These are phyloP conservation scores for Epizoanthus rinbou DNA, from an alignment of 92 coral and sea anemone species.

Conservation along the genomic window DNA sequence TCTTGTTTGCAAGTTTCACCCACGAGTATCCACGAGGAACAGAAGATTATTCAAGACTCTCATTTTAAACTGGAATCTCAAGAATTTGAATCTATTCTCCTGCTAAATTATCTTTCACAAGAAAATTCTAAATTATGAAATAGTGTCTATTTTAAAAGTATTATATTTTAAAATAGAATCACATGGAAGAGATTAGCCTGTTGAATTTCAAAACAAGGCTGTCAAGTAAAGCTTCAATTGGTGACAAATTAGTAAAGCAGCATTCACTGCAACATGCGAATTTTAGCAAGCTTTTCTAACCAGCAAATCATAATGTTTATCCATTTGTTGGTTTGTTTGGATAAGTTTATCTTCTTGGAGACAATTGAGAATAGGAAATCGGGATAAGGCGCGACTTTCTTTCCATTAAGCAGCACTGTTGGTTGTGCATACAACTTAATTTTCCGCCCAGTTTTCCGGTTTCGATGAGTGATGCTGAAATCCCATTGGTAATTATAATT, in stretches of 20 bases:
- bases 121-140: constrained; percentile 5
- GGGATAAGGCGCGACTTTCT: not conserved
- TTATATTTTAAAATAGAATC: not conserved
- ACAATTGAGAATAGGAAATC: not conserved
- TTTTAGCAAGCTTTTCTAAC: not conserved
- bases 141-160: not conserved
- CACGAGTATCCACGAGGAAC: no score
- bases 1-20: not conserved
- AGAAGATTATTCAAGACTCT: not conserved
- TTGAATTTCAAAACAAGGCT: constrained; percentile 7
- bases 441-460: constrained; percentile 37
- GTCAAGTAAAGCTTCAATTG: not conserved
- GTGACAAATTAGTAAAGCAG: constrained; percentile 4
- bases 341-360: not conserved
- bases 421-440: not conserved
- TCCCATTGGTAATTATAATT: constrained; percentile 25
- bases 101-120: not conserved
- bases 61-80: not conserved
- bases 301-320: not conserved
- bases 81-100: constrained; percentile 4
- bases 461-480: constrained; percentile 38
- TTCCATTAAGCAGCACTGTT: not conserved
- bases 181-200: constrained; percentile 35
- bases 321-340: not conserved
- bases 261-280: not conserved